Percentiles rank a stretch among this genome's conserved stretches.
Conservation (phyloP, 2,113 vertebrate species). For the Nothocercus nigrocapillus region DNA sequence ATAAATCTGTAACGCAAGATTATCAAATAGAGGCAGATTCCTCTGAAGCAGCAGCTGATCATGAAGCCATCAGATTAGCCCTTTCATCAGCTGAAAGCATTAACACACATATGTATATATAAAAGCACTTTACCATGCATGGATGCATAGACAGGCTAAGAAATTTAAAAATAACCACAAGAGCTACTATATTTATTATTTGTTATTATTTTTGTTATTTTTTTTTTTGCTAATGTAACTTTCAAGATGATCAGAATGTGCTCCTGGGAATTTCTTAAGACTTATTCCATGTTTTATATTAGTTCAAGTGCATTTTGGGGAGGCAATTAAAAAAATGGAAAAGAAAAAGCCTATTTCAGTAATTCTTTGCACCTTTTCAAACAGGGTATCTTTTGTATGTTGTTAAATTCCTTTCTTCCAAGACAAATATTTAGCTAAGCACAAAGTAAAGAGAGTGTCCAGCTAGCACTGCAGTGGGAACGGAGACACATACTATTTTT, state of each 20-base stretch:
- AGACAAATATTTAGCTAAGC: conserved; percentile 76
- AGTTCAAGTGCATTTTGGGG: conserved; percentile 4
- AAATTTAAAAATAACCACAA: conserved; percentile 11
- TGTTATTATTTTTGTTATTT: too few relatives aligned
- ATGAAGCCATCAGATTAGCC: fast-evolving
- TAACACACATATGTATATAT: not conserved
- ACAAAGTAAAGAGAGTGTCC: conserved; percentile 57
- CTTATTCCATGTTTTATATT: not conserved
- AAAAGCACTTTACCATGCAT: fast-evolving
- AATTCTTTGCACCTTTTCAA: conserved; percentile 67
- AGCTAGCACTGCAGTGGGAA: conserved; percentile 38
- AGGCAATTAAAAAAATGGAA: not conserved
- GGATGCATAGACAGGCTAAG: not conserved
- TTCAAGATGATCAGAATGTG: fast-evolving
- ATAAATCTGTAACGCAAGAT: not conserved
- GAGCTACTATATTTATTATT: too few relatives aligned
- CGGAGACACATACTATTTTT: conserved; percentile 27
- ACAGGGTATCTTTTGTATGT: conserved; percentile 64
- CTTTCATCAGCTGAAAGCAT: not conserved
- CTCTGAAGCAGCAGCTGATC: not conserved
- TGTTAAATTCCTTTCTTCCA: conserved; percentile 68
- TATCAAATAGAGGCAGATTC: not conserved
- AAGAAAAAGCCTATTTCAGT: conserved; percentile 20
- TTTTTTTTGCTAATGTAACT: not conserved
- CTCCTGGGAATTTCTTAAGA: not conserved